Evolutionary conservation across 2,113 vertebrate genomes (phyloP).

Genomic region (Etheostoma cragini): DNA sequence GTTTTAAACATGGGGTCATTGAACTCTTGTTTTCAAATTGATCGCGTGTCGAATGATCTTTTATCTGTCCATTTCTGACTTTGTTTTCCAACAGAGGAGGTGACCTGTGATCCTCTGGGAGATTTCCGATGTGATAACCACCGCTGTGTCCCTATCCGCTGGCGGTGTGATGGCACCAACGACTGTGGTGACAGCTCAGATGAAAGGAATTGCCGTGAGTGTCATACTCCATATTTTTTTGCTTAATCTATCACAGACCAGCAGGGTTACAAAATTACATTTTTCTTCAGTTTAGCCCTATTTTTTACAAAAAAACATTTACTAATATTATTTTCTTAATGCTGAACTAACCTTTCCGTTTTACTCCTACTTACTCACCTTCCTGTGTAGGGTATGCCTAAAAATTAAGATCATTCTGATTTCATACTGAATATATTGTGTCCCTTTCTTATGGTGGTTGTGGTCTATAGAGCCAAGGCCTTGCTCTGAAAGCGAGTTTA

Average conservation of each 20-base stretch:
- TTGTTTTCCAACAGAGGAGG: slow-evolving; percentile 62
- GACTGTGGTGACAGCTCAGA: slow-evolving; percentile 82
- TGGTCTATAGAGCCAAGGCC: slow-evolving; percentile 72
- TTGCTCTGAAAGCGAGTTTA: slow-evolving; percentile 81
- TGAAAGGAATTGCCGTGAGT: slow-evolving; percentile 80
- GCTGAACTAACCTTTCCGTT: neutral
- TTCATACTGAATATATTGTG: slow-evolving; percentile 8
- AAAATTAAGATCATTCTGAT: neutral
- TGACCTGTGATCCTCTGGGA: slow-evolving; percentile 80
- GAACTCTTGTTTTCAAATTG: neutral
- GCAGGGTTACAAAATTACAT: neutral
- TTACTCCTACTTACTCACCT: neutral
- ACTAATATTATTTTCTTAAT: neutral
- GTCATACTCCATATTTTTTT: neutral
- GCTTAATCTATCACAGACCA: neutral
- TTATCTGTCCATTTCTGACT: slow-evolving; percentile 3
- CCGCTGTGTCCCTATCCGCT: slow-evolving; percentile 81
- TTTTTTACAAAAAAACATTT: neutral
- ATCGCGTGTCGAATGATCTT: slow-evolving; percentile 14
- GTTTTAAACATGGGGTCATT: neutral
- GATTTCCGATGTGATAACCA: slow-evolving; percentile 84
- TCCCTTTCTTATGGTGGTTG: neutral
- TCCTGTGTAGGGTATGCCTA: neutral
- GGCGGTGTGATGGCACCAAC: slow-evolving; percentile 77
- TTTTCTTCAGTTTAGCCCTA: neutral